Evolutionary conservation across 2,888 invertebrate species (phyloP).

Genomic region (Cantharis rustica): DNA sequence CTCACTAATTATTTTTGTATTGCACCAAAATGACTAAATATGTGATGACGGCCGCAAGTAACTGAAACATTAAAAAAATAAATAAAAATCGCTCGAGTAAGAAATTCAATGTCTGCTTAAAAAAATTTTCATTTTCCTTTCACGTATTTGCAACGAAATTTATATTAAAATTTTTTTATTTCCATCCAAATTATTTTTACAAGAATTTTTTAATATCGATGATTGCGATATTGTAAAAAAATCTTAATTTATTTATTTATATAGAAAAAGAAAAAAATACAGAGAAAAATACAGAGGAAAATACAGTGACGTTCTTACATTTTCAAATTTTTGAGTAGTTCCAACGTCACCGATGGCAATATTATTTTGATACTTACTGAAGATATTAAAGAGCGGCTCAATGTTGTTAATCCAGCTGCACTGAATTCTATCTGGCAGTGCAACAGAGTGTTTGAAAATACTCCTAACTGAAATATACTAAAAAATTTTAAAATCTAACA

Average conservation of each 20-base stretch:
- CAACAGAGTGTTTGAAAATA: neutral
- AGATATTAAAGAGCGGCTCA: neutral
- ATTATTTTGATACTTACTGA: neutral
- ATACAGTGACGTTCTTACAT: no score
- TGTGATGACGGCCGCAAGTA: neutral
- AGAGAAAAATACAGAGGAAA: no score
- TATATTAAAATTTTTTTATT: no score
- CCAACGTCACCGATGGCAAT: no score
- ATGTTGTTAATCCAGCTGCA: neutral
- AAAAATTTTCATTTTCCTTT: no score
- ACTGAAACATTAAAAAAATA: neutral
- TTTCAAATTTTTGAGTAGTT: no score
- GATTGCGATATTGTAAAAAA: no score
- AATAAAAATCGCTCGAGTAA: no score
- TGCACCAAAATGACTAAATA: slow-evolving; percentile 4
- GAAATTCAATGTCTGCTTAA: no score
- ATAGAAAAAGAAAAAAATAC: no score
- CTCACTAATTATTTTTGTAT: neutral
- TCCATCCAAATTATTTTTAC: neutral
- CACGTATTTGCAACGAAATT: no score
- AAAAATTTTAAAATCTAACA: neutral
- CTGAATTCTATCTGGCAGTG: slow-evolving; percentile 1
- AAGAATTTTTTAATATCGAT: neutral
- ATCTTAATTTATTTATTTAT: neutral
- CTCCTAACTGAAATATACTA: neutral